Conservation (phyloP, 1,140 invertebrate genomes). For the Babylonia areolata region DNA sequence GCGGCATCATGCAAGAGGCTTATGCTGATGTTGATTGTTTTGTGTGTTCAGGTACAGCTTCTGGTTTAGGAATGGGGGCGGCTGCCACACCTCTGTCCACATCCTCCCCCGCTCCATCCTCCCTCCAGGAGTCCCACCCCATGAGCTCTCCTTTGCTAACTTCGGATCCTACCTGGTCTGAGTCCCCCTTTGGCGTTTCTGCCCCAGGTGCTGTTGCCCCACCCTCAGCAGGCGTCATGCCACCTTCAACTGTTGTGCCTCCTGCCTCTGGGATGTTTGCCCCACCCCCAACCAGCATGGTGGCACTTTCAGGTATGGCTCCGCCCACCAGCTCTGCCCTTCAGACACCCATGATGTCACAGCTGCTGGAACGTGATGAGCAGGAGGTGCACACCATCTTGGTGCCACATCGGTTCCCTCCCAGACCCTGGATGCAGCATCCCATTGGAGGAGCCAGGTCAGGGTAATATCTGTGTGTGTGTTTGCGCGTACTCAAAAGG, state of each 20-base stretch:
- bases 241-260: not conserved
- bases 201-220: not conserved
- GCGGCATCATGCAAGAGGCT: no score
- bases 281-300: constrained; percentile 12
- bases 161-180: not conserved
- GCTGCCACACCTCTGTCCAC: not conserved
- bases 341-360: constrained; percentile 28
- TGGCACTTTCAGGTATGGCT: constrained; percentile 36
- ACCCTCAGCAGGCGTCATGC: not conserved
- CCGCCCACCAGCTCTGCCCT: not conserved
- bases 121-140: not conserved
- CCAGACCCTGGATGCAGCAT: not conserved
- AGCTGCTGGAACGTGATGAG: not conserved
- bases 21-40: no score
- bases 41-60: not conserved
- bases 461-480: no score
- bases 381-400: not conserved
- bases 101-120: constrained; percentile 1
- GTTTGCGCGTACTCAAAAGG: no score
- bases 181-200: not conserved
- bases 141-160: not conserved
- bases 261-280: not conserved
- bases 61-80: not conserved
- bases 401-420: not conserved
- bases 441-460: no score